Evolutionary conservation across 2,888 invertebrate genomes (phyloP), one percentile per base, ranked within the genome.

Genomic region (Macrosoma leucophasiata): DNA sequence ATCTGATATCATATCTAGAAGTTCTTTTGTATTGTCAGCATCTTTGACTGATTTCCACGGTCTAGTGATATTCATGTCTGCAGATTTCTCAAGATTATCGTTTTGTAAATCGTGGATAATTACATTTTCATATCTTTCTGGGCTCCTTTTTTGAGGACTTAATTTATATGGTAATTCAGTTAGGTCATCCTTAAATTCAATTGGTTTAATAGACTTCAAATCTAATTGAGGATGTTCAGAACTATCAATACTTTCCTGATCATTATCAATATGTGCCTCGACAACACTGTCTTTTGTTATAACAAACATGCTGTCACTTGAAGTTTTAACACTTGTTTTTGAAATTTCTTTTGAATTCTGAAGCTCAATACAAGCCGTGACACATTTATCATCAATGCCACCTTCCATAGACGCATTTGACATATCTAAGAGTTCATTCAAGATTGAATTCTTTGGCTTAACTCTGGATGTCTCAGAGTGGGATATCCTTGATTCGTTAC

Each of bases 1-100:
- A 35, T 70, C 58, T 0, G 70, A 63, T 0, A 81, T 43, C 59
- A 77, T 65, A 20, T 72, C 67, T 6, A 81, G 45, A 2, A 81
- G 49, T 17, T 75, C 70, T 6, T 62, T 64, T 0, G 79, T 81
- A 28, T 70, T 61, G 13, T 78, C 62, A 0, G 67, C 72, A 13
- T 58, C 53, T 37, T 54, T 62, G 6, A 60, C 52, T 14, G 42
- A 58, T 38, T 54, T 58, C 5, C 35, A 32, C 3, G 28, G 37
- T 36, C 39, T 52, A 3, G 25, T 30, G 13, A 25, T 32, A 1
- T 50, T 41, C 11, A 38, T 41, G n/a, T 29, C 30, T 21, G 39
- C 39, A 3, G 43, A 46, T 3, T 40, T 36, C 13, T 43, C 24
- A 3, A 21, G 19, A 8, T 34, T 25, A 13, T 30, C 19, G 7